Conservation (phyloP, 2,113 vertebrate genomes). For the Bufo gargarizans region DNA sequence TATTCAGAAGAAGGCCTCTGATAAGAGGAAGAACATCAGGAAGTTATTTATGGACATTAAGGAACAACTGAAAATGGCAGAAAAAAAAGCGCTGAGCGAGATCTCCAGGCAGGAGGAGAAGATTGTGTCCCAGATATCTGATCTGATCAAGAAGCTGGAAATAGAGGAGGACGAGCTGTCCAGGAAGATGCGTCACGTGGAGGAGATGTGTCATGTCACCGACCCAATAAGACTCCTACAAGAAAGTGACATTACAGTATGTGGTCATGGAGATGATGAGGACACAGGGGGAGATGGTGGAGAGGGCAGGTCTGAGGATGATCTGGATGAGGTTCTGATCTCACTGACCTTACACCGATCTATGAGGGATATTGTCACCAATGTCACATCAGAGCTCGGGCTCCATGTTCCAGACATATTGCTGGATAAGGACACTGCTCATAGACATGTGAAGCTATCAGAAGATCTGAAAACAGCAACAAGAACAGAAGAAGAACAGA, state of each 20-base stretch:
- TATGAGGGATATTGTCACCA: neutral
- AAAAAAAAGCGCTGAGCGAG: neutral
- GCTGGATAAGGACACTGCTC: neutral
- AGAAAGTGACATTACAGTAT: neutral
- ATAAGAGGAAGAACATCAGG: neutral
- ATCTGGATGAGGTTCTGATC: neutral
- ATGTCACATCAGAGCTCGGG: neutral
- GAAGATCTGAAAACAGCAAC: neutral
- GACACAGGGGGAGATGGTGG: neutral
- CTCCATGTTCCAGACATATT: neutral
- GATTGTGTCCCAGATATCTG: neutral
- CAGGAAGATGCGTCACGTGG: neutral
- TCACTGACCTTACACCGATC: too few relatives aligned
- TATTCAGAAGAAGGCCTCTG: neutral
- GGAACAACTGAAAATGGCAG: neutral
- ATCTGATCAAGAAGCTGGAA: neutral
- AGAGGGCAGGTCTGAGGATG: neutral
- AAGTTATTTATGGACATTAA: conserved; percentile 12
- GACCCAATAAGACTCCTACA: conserved; percentile 19
- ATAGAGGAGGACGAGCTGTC: neutral
- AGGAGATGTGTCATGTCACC: neutral
- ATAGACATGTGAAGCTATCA: neutral
- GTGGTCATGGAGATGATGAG: neutral
- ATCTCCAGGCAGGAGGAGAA: conserved; percentile 24
- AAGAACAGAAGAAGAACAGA: too few relatives aligned